phyloP scores from a whole-genome alignment of 2,113 vertebrate genomes.

The Gymnogyps californianus region DNA sequence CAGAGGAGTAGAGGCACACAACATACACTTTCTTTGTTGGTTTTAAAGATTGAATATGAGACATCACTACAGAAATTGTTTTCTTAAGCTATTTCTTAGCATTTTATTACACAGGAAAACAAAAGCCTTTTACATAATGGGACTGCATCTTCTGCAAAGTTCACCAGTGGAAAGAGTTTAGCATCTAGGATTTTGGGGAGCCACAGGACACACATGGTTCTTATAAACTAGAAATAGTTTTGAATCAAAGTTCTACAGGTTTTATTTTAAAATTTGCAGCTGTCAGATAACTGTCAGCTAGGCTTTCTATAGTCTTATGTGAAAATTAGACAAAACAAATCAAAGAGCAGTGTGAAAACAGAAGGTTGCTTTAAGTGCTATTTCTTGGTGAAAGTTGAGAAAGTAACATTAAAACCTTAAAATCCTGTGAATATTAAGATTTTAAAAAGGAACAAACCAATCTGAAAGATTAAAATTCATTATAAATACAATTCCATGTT shows the following conservation, averaged over 20 bases:
- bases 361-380: neutral
- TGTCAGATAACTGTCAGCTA: neutral
- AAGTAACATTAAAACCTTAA: neutral
- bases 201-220: neutral
- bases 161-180: neutral
- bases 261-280: neutral
- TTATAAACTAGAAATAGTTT: neutral
- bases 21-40: neutral
- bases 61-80: neutral
- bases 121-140: neutral
- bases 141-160: neutral
- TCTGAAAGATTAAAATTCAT: neutral
- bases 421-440: neutral
- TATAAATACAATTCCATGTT: neutral
- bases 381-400: neutral
- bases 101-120: neutral
- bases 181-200: neutral
- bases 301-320: neutral
- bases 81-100: neutral
- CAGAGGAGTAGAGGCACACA: neutral
- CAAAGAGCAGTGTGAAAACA: neutral
- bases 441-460: neutral
- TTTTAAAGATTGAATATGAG: neutral
- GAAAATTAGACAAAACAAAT: neutral
- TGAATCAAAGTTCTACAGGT: neutral